Evolutionary conservation across 2,113 vertebrate species (phyloP).

Genomic region (Lepus americanus): DNA sequence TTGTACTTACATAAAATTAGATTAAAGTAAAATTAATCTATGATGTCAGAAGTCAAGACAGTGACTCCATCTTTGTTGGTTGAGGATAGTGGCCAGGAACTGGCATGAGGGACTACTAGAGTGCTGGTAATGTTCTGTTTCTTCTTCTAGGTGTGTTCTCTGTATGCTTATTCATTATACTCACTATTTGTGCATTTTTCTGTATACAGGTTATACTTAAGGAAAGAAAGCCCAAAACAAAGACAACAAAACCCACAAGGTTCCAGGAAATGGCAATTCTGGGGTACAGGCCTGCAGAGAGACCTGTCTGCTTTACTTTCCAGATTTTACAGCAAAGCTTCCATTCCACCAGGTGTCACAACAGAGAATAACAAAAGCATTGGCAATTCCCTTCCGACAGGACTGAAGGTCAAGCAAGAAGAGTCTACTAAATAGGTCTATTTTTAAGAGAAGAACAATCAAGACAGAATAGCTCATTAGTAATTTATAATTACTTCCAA

Average conservation of each 20-base stretch:
- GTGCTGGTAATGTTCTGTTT: not conserved
- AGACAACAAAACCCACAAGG: not conserved
- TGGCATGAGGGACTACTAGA: not conserved
- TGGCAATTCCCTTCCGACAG: slow-evolving; percentile 52
- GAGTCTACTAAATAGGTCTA: slow-evolving; percentile 81
- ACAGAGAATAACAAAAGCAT: not conserved
- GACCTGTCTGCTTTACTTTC: slow-evolving; percentile 66
- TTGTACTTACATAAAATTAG: not conserved
- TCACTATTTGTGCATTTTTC: not conserved
- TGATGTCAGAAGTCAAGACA: not conserved
- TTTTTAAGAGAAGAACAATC: slow-evolving; percentile 84
- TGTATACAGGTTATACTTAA: not conserved
- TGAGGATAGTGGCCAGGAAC: not conserved
- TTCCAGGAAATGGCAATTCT: slow-evolving; percentile 72
- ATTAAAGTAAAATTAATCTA: not conserved
- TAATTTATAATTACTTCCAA: slow-evolving; percentile 87
- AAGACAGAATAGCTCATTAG: slow-evolving; percentile 84
- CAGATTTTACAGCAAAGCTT: slow-evolving; percentile 66
- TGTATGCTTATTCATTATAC: not conserved
- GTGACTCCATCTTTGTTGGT: not conserved
- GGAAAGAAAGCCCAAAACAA: slow-evolving; percentile 15
- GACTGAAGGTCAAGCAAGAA: slow-evolving; percentile 80
- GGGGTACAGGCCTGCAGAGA: slow-evolving; percentile 57
- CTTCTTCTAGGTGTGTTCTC: not conserved
- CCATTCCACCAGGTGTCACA: slow-evolving; percentile 67